A percentile compares a stretch with the other conserved stretches of the same genome.
Conservation (phyloP, 2,888 invertebrate genomes). For the Muscina levida region DNA sequence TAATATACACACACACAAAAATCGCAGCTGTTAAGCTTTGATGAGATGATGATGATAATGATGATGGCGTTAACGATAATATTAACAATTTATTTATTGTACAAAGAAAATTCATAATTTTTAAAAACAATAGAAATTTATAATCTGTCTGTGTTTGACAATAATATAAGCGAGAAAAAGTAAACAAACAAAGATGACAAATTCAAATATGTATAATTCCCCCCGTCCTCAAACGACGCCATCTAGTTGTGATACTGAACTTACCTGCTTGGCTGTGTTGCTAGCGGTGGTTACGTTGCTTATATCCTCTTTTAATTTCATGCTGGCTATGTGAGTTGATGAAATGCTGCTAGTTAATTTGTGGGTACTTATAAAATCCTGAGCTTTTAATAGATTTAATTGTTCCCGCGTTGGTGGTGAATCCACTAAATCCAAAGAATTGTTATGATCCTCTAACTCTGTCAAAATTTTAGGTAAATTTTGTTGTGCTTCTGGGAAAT, state of each 20-base stretch:
- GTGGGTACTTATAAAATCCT: constrained; percentile 52
- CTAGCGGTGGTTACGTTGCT: constrained; percentile 76
- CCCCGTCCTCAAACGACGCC: too few species aligned
- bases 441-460: too few species aligned
- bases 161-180: constrained; percentile 35
- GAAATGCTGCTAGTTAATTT: constrained; percentile 56
- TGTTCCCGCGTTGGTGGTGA: constrained; percentile 24
- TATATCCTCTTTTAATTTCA: constrained; percentile 74
- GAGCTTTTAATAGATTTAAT: constrained; percentile 44
- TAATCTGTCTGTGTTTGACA: neutral
- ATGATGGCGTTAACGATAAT: neutral
- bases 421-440: constrained; percentile 46
- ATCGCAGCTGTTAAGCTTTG: neutral
- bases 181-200: constrained; percentile 37
- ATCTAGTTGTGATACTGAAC: neutral
- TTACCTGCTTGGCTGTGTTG: constrained; percentile 7
- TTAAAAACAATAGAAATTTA: constrained; percentile 34
- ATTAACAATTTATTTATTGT: neutral
- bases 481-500: too few species aligned
- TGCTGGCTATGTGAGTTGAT: constrained; percentile 64
- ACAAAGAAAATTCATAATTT: constrained; percentile 33
- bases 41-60: constrained; percentile 8
- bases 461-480: too few species aligned
- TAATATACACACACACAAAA: too few species aligned
- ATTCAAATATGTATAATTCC: too few species aligned